Evolutionary conservation across 1,140 invertebrate species (phyloP), one percentile per base, ranked within the genome.

Genomic region (Drosophila nannoptera): DNA sequence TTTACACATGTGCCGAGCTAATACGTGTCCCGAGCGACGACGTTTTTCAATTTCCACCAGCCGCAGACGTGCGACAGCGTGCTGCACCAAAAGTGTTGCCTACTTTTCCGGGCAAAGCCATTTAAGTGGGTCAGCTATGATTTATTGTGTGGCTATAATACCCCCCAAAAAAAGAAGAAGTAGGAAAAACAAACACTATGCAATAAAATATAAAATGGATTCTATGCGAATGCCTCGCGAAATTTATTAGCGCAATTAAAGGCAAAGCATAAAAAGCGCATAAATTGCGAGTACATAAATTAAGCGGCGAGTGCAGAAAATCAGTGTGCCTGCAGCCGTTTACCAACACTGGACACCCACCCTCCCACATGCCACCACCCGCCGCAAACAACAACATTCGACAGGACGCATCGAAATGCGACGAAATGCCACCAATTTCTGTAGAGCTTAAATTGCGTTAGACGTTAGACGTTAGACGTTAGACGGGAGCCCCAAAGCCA

Each of bases 1-100:
- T 83, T 83, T 84, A 83, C 80, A 83, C 80, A 83, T 83, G 80
- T 83, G 80, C 73, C 65, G 69, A 80, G 69, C 72, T 80, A 84
- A 84, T 83, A 83, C 80, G 80, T 83, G 80, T 67, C 63, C 11
- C 50, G 33, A 43, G 31, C 29, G 46, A 55, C 72, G 77, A 81
- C 69, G 75, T 80, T 83, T 83, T 84, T 83, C 81, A 84, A 83
- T 84, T 83, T 84, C 38, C 68, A 62, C 49, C 46, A 56, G 49
- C 65, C 64, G 64, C 64, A 59, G 29, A 70, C 68, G 62, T 70
- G 68, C 14, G 32, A 38, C 32, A 32, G 16, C 14, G 22, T 61
- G 38, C 46, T 65, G 54, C 55, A 45, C 36, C 22, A 62, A 77
- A 64, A 67, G 16, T 42, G 53, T 69, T 67, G 66, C 61, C 75